phyloP scores from a whole-genome alignment of 2,113 vertebrate genomes.

The Notiomystis cincta region DNA sequence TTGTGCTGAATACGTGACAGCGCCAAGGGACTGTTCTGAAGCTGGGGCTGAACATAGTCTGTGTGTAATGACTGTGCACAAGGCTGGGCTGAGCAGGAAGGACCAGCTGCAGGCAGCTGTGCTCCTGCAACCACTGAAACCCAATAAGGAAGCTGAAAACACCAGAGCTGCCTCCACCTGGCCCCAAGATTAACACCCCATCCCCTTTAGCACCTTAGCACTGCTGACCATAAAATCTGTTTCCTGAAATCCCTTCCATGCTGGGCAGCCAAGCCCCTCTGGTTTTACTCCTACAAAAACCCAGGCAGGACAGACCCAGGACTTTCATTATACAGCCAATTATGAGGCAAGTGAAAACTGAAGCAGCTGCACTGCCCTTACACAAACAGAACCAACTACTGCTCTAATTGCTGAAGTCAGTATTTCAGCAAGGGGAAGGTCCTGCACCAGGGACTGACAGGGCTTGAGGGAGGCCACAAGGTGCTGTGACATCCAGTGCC shows the following conservation, averaged over 20 bases:
- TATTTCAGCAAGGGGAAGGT: background rate
- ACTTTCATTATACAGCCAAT: background rate
- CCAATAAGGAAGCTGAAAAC: background rate
- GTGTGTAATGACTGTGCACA: background rate
- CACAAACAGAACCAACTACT: background rate
- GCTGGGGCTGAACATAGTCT: background rate
- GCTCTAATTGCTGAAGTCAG: background rate
- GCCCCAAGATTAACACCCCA: background rate
- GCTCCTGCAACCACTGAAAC: background rate
- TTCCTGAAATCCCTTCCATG: background rate
- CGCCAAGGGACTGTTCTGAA: fast-evolving
- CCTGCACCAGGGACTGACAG: background rate
- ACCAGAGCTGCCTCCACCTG: background rate
- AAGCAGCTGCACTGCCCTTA: background rate
- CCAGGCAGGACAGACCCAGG: background rate
- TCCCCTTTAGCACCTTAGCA: background rate
- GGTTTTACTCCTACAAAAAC: background rate
- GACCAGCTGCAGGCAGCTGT: background rate
- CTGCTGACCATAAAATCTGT: background rate
- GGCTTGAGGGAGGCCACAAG: background rate
- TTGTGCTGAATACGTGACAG: background rate
- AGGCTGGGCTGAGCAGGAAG: background rate
- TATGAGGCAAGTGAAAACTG: background rate
- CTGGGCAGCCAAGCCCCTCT: background rate
- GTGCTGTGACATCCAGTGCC: background rate